Base-by-base conservation (phyloP, 2,888 invertebrate genomes). In the Parnassius orleans region DNA sequence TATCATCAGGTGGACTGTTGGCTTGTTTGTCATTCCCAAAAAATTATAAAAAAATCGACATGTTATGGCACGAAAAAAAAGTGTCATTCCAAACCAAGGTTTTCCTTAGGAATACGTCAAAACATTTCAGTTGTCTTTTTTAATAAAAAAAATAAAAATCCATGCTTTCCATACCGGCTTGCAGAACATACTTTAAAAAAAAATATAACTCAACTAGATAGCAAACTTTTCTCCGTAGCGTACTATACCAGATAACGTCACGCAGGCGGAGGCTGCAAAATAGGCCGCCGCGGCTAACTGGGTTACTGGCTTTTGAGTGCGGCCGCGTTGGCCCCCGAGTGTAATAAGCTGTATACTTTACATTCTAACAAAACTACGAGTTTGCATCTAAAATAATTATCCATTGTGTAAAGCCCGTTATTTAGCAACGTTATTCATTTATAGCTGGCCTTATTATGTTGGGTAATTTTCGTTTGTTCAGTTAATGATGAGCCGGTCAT, bases 291-390 rank as follows among this genome's bases (percentile, higher is more conserved):
- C 65, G 43, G 66, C 75, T 78, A 79, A 77, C 76, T 76, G 69
- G 79, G 79, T 78, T 77, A 76, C 69, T 67, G 70, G 67, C 43
- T 51, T 50, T 61, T 65, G 67, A 68, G 69, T 68, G 60, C 67
- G 53, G 48, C 19, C 48, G 14, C 12, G 11, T 14, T 48, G 14
- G 48, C 48, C 14, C 48, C 14, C 42, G 14, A 50, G 42, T 53
- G 53, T 62, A 57, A 62, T 54, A 48, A 57, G 57, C 50, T 24
- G 52, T 24, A 24, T 57, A 46, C 33, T 33, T 33, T 43, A 57
- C 48, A 48, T 48, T 56, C 46, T 11, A 44, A 55, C 52, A 44
- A 53, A 58, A 58, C 57, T 47, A 51, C 24, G 58, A 44, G 44
- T 52, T 58, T 52, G 43, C 58, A 12, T 58, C 44, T 42, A 46